A percentile compares a stretch with the other conserved stretches of the same genome.
Conservation (phyloP, 2,888 invertebrate species). For the Apamea crenata region DNA sequence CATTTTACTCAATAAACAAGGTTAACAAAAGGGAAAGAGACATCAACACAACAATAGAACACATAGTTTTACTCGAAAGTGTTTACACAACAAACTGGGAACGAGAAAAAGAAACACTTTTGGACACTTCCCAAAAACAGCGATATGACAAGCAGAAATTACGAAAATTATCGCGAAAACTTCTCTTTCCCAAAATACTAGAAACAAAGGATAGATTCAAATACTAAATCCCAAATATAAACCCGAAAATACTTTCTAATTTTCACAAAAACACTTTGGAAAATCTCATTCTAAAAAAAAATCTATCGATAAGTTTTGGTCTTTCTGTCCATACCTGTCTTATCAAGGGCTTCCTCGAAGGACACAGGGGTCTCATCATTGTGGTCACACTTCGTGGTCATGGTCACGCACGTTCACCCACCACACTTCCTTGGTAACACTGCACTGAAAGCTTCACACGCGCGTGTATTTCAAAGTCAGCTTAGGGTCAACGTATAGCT, state of each 20-base stretch:
- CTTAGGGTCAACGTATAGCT: constrained; percentile 69
- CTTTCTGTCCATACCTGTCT: constrained; percentile 75
- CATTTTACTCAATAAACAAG: constrained; percentile 18
- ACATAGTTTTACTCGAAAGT: constrained; percentile 21
- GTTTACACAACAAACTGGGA: constrained; percentile 57
- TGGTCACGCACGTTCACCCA: constrained; percentile 64
- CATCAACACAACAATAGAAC: constrained; percentile 26
- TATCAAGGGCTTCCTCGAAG: constrained; percentile 83
- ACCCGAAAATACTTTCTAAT: neutral
- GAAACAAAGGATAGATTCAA: constrained; percentile 30
- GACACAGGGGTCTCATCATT: constrained; percentile 69
- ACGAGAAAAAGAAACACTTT: constrained; percentile 18
- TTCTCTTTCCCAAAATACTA: neutral
- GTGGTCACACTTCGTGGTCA: constrained; percentile 56
- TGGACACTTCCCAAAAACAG: constrained; percentile 55
- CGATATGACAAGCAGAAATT: constrained; percentile 52
- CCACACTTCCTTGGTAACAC: constrained; percentile 68
- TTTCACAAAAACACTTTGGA: neutral
- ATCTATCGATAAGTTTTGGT: fast-evolving
- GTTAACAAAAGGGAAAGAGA: constrained; percentile 20
- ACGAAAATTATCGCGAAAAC: constrained; percentile 28
- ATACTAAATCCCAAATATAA: neutral
- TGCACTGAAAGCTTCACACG: constrained; percentile 79
- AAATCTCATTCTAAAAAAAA: neutral
- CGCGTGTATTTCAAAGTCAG: constrained; percentile 77